Percentiles rank a stretch among this genome's conserved stretches.
phyloP scores from a whole-genome alignment of 1,140 invertebrate genomes.

The Drosophila truncata region DNA sequence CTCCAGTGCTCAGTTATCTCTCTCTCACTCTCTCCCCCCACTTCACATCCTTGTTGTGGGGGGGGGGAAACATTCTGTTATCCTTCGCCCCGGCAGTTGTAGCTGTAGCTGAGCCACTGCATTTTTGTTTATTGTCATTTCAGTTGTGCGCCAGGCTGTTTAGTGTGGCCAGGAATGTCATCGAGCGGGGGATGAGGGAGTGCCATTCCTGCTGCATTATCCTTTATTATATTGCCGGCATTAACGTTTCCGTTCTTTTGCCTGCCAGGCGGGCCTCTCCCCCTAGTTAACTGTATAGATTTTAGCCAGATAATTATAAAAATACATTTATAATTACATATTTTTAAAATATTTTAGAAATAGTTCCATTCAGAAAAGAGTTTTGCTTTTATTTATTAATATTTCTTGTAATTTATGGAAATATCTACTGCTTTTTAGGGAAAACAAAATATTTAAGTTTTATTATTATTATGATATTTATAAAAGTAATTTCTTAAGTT shows the following conservation, averaged over 20 bases:
- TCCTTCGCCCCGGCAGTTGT: slow-evolving; percentile 9
- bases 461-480: background rate
- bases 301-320: background rate
- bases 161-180: slow-evolving; percentile 50
- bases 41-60: background rate
- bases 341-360: background rate
- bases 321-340: background rate
- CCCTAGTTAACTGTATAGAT: background rate
- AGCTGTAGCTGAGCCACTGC: slow-evolving; percentile 17
- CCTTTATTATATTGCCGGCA: slow-evolving; percentile 70
- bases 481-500: background rate
- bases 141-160: slow-evolving; percentile 28
- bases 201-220: slow-evolving; percentile 61
- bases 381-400: no score
- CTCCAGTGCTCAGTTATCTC: background rate
- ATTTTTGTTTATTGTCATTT: slow-evolving; percentile 70
- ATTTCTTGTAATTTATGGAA: no score
- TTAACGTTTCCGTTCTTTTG: slow-evolving; percentile 62
- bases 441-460: no score
- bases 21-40: background rate
- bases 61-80: slow-evolving; percentile 6
- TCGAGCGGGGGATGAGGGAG: background rate
- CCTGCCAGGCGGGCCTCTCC: background rate
- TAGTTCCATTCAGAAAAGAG: background rate
- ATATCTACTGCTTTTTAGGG: no score